These are phyloP conservation scores for Loripinus fragilis DNA, from an alignment of 2,888 invertebrate genomes.

Conservation along the genomic window DNA sequence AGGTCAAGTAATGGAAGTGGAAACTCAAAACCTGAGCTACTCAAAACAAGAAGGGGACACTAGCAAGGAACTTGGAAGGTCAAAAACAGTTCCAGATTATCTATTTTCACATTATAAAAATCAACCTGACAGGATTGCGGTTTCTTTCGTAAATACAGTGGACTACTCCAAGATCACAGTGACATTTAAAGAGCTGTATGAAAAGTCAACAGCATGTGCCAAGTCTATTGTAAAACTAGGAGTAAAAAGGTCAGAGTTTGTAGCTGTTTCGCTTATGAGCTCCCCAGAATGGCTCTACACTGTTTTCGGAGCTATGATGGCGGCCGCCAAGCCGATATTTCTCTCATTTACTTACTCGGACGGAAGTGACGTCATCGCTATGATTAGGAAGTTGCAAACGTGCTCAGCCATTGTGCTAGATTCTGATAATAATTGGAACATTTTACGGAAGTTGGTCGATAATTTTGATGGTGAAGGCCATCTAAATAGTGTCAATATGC, in stretches of 20 bases:
- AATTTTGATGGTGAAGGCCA: neutral
- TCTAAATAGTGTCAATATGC: neutral
- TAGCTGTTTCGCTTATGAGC: conserved; percentile 26
- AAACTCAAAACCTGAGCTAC: no score
- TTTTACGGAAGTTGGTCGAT: neutral
- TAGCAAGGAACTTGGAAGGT: neutral
- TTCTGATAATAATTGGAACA: neutral
- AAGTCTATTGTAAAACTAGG: conserved; percentile 25
- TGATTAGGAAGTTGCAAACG: conserved; percentile 23
- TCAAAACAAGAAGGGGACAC: no score
- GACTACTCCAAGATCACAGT: conserved; percentile 17
- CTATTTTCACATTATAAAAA: conserved; percentile 21
- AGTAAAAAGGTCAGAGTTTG: conserved; percentile 29
- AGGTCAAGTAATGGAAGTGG: no score
- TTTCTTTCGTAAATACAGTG: conserved; percentile 30
- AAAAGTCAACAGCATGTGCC: conserved; percentile 28
- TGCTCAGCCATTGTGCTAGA: neutral
- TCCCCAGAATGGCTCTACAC: conserved; percentile 47
- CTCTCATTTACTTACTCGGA: conserved; percentile 40
- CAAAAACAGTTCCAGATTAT: conserved; percentile 31
- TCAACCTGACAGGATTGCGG: conserved; percentile 23
- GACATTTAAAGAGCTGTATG: conserved; percentile 35
- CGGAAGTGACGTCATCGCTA: conserved; percentile 42
- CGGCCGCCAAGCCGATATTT: conserved; percentile 25
- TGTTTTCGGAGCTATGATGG: conserved; percentile 35